A percentile compares a stretch with the other conserved stretches of the same genome.
Conservation (phyloP, 2,888 invertebrate species). For the Euproctis similis region DNA sequence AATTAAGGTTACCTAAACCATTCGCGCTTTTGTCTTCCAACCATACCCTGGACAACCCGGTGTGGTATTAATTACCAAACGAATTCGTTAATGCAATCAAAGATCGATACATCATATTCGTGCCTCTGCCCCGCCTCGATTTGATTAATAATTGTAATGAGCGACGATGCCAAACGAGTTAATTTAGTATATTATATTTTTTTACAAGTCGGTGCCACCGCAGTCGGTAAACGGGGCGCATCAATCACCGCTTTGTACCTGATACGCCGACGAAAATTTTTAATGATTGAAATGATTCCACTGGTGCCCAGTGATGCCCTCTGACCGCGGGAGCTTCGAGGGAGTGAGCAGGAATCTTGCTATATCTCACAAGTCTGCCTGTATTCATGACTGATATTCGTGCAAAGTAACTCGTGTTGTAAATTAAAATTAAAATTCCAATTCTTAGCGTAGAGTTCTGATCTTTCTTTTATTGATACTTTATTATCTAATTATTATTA, state of each 20-base stretch:
- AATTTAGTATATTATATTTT: slow-evolving; percentile 73
- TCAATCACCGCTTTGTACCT: slow-evolving; percentile 70
- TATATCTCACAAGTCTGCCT: too few relatives aligned
- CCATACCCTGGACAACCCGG: slow-evolving; percentile 45
- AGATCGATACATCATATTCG: slow-evolving; percentile 72
- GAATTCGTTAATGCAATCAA: slow-evolving; percentile 73
- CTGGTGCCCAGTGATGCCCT: slow-evolving; percentile 30
- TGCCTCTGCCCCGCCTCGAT: slow-evolving; percentile 67
- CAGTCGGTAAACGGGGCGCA: slow-evolving; percentile 70
- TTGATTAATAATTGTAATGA: slow-evolving; percentile 76
- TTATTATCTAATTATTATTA: too few relatives aligned
- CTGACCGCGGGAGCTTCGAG: too few relatives aligned
- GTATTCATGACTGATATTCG: too few relatives aligned
- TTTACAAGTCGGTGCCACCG: slow-evolving; percentile 63
- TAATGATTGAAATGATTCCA: slow-evolving; percentile 69
- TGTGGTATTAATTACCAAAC: slow-evolving; percentile 67
- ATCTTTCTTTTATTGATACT: too few relatives aligned
- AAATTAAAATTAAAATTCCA: too few relatives aligned
- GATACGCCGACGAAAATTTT: slow-evolving; percentile 67
- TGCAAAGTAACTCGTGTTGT: too few relatives aligned
- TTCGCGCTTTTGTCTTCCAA: slow-evolving; percentile 27
- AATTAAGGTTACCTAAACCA: slow-evolving; percentile 28
- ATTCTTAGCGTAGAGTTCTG: too few relatives aligned
- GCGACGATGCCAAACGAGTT: slow-evolving; percentile 75
- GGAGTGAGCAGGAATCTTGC: too few relatives aligned